Base-by-base conservation (phyloP, 2,888 invertebrate species). In the Pammene fasciana region DNA sequence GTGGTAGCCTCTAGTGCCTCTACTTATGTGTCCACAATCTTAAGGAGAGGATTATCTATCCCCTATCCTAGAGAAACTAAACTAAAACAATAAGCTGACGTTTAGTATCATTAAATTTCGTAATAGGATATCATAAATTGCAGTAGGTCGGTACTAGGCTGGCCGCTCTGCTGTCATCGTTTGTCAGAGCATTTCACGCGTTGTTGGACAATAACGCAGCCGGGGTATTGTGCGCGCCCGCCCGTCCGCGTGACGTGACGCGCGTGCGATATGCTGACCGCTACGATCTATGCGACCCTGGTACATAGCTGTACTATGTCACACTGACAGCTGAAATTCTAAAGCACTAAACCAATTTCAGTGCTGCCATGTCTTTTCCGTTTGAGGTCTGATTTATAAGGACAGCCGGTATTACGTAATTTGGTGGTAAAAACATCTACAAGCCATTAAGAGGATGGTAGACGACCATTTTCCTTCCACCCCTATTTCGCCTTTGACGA, bases 151-250 rank as follows among this genome's bases (percentile, higher is more conserved):
- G 86, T 80, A 82, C 83, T 81, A 82, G 85, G 84, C 84, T 77
- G 84, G 83, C 86, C 84, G 87, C 87, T 86, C 86, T 86, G 86
- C 88, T 92, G 93, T 92, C 93, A 91, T 93, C 93, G 93, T 93
- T 92, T 93, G 93, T 93, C 93, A 93, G 92, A 85, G 88, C 90
- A 88, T 92, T 93, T 92, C 92, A 92, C 92, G 92, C 92, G 87
- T 92, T 90, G 92, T 91, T 90, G 92, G 91, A 89, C 90, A 89
- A 92, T 90, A 91, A 89, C 89, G 92, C 91, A 87, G 84, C 80
- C 76, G 80, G 83, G 82, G 83, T 79, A 86, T 86, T 86, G 87
- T 87, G 82, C 81, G 83, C 82, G 80, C 72, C 81, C 80, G 82
- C 78, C 76, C 79, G 82, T 78, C 80, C 82, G 79, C 78, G 79